Percentiles rank a stretch among this genome's conserved stretches.
Evolutionary conservation across 1,140 invertebrate species (phyloP).

Genomic region (Drosophila orosa): DNA sequence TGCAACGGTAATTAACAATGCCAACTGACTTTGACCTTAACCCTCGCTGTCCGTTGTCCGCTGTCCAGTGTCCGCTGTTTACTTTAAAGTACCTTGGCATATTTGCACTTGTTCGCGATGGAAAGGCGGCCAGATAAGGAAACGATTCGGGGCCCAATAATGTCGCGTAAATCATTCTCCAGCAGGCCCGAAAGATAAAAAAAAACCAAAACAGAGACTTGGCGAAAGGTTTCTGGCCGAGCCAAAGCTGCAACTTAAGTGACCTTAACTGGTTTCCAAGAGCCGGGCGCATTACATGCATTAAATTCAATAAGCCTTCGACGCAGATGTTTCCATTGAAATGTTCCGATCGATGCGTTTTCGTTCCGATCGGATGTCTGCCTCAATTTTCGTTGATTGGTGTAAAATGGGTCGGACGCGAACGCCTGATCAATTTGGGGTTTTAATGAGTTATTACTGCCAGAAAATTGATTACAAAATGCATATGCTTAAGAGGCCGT

Average conservation of each 20-base stretch:
- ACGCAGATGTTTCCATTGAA: slow-evolving; percentile 54
- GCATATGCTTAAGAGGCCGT: slow-evolving; percentile 23
- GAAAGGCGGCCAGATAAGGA: slow-evolving; percentile 53
- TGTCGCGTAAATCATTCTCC: slow-evolving; percentile 69
- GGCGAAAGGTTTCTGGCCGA: slow-evolving; percentile 64
- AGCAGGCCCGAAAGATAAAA: not conserved
- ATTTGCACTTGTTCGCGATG: slow-evolving; percentile 51
- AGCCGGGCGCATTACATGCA: slow-evolving; percentile 38
- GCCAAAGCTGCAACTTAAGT: slow-evolving; percentile 46
- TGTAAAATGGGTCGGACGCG: slow-evolving; percentile 60
- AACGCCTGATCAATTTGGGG: slow-evolving; percentile 43
- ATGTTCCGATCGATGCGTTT: slow-evolving; percentile 54
- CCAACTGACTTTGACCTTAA: slow-evolving; percentile 81
- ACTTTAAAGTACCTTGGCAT: slow-evolving; percentile 38
- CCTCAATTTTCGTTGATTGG: slow-evolving; percentile 70
- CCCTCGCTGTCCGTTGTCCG: slow-evolving; percentile 49
- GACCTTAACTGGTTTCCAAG: slow-evolving; percentile 68
- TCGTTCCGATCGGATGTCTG: slow-evolving; percentile 52
- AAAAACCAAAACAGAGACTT: slow-evolving; percentile 22
- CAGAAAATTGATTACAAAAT: slow-evolving; percentile 58
- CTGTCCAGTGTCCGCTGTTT: slow-evolving; percentile 7
- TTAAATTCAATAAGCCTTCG: slow-evolving; percentile 58
- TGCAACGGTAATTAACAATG: slow-evolving; percentile 74
- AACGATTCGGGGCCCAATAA: slow-evolving; percentile 53
- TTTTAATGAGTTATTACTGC: slow-evolving; percentile 65